Evolutionary conservation across 2,797 vertebrate species (phyloP).

Genomic region (Arnoldichthys spilopterus): DNA sequence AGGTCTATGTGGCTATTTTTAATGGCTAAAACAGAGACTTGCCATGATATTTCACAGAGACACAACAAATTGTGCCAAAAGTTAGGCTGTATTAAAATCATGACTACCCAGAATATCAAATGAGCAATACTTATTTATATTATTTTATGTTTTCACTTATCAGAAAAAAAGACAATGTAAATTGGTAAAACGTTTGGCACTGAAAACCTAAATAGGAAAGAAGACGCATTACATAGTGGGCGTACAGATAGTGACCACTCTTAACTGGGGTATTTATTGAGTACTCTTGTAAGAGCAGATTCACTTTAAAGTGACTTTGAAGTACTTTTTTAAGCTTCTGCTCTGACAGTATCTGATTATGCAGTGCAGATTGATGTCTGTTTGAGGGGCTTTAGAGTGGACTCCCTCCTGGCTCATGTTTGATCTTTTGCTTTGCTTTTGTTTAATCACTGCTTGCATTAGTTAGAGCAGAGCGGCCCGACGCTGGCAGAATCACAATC

Average conservation of each 20-base stretch:
- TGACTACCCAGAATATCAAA: too few relatives aligned
- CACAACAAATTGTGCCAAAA: too few relatives aligned
- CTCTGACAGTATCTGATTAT: background rate
- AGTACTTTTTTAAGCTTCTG: background rate
- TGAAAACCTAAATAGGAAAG: too few relatives aligned
- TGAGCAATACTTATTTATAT: too few relatives aligned
- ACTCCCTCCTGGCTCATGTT: background rate
- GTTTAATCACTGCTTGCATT: slow-evolving; percentile 19
- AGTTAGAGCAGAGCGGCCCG: background rate
- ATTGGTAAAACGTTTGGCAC: too few relatives aligned
- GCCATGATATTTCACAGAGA: too few relatives aligned
- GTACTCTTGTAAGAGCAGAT: background rate
- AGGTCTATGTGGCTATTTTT: too few relatives aligned
- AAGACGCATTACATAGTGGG: too few relatives aligned
- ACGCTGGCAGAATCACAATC: background rate
- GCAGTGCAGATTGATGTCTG: background rate
- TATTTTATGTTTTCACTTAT: too few relatives aligned
- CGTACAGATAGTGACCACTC: background rate
- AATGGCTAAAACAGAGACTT: too few relatives aligned
- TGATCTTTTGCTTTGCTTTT: slow-evolving; percentile 21
- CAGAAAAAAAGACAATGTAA: too few relatives aligned
- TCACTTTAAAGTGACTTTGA: background rate
- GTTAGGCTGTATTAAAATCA: too few relatives aligned
- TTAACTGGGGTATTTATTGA: background rate
- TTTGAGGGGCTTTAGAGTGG: background rate